phyloP scores from a whole-genome alignment of 2,797 vertebrate genomes.

The Phalloptychus januarius region DNA sequence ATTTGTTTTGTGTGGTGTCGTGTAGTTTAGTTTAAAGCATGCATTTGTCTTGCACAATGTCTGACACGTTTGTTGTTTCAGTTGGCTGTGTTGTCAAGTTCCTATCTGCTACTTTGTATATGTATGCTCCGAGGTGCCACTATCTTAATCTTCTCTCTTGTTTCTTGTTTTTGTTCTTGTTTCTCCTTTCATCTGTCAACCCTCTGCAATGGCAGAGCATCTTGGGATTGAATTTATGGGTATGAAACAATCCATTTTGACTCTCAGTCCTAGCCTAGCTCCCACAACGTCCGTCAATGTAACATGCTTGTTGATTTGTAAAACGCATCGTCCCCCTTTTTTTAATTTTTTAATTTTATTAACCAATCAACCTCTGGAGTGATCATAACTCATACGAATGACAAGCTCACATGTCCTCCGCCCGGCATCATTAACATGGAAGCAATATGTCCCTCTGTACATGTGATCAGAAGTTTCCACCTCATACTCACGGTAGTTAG shows the following conservation, averaged over 20 bases:
- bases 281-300: slow-evolving; percentile 70
- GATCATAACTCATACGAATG: slow-evolving; percentile 59
- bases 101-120: slow-evolving; percentile 69
- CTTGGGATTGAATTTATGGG: slow-evolving; percentile 99
- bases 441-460: slow-evolving; percentile 65
- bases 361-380: slow-evolving; percentile 69
- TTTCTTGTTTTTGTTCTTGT: slow-evolving; percentile 52
- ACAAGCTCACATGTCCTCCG: slow-evolving; percentile 37
- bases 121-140: slow-evolving; percentile 76
- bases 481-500: slow-evolving; percentile 43
- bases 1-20: neutral
- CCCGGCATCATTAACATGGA: slow-evolving; percentile 73
- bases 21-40: slow-evolving; percentile 53
- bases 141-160: slow-evolving; percentile 87
- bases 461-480: slow-evolving; percentile 43
- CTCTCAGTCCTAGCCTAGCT: slow-evolving; percentile 82
- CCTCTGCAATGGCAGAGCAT: slow-evolving; percentile 96
- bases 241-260: slow-evolving; percentile 91
- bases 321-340: slow-evolving; percentile 65
- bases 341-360: slow-evolving; percentile 36
- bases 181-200: slow-evolving; percentile 77
- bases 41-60: slow-evolving; percentile 54
- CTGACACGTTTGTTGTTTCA: slow-evolving; percentile 61
- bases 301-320: slow-evolving; percentile 78
- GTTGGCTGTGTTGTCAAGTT: slow-evolving; percentile 51